Evolutionary conservation across 2,113 vertebrate species (phyloP).

Genomic region (Chaenocephalus aceratus): DNA sequence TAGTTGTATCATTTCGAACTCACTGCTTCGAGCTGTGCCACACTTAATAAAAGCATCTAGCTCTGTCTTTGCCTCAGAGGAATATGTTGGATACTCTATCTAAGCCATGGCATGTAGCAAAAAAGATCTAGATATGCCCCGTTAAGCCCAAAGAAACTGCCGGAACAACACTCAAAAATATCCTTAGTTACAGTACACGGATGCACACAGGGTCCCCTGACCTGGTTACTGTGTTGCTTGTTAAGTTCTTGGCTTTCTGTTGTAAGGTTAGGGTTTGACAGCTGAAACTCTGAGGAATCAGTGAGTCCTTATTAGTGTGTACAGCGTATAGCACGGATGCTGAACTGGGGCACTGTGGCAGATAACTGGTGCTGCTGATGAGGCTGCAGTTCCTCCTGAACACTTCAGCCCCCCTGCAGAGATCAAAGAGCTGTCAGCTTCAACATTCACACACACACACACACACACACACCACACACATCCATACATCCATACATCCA

Average conservation of each 20-base stretch:
- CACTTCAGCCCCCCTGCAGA: conserved; percentile 51
- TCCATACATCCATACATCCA: background rate
- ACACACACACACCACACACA: too few species aligned
- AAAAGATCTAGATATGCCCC: background rate
- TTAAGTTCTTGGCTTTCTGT: background rate
- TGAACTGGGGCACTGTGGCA: conserved; percentile 41
- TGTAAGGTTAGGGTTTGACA: conserved; percentile 11
- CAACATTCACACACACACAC: conserved; percentile 8
- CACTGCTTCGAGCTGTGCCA: background rate
- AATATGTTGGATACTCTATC: background rate
- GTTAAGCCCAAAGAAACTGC: background rate
- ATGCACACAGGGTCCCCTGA: background rate
- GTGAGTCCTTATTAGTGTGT: background rate
- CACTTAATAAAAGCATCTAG: background rate
- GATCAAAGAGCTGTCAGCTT: conserved; percentile 55
- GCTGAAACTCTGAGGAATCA: background rate
- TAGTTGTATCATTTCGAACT: background rate
- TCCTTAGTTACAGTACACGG: background rate
- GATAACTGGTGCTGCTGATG: conserved; percentile 51
- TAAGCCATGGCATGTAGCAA: background rate
- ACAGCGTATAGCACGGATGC: background rate
- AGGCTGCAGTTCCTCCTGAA: conserved; percentile 52
- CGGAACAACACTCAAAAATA: background rate
- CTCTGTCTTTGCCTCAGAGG: conserved; percentile 6
- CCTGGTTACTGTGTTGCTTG: conserved; percentile 10